Evolutionary conservation across 2,113 vertebrate species (phyloP).

Genomic region (Platichthys stellatus): DNA sequence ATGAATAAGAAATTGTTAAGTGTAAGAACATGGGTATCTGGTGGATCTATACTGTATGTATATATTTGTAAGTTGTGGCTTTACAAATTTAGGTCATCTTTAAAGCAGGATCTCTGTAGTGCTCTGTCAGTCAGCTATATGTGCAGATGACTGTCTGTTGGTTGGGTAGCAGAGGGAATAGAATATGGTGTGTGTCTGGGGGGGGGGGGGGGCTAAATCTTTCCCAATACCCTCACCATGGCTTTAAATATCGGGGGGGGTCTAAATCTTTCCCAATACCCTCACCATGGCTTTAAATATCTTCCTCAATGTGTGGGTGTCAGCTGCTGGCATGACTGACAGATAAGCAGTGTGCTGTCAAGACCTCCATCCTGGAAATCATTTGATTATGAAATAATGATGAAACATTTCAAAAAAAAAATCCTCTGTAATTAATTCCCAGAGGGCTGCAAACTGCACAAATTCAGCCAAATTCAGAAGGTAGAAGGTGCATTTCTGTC

Average conservation of each 20-base stretch:
- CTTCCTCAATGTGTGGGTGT: background rate
- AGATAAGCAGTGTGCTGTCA: background rate
- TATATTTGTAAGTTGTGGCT: too few species aligned
- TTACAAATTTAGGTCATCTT: too few species aligned
- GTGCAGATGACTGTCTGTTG: too few species aligned
- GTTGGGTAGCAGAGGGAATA: too few species aligned
- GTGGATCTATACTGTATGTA: too few species aligned
- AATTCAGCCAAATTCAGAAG: background rate
- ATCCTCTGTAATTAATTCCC: constrained; percentile 25
- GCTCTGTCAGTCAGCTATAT: too few species aligned
- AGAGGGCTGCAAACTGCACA: background rate
- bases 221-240: background rate
- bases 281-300: constrained; percentile 11
- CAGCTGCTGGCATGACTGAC: constrained; percentile 3
- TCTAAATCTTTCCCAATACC: background rate
- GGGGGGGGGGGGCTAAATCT: background rate
- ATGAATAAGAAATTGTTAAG: too few species aligned
- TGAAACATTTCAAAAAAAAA: background rate
- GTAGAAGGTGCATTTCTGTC: background rate
- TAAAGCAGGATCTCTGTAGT: too few species aligned
- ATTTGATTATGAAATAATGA: constrained; percentile 28
- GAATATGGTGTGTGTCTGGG: too few species aligned
- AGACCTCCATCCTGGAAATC: constrained; percentile 5
- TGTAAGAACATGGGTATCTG: too few species aligned
- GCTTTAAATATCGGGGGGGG: constrained; percentile 10